phyloP scores from a whole-genome alignment of 2,888 invertebrate genomes.

The Andrena bucephala region DNA sequence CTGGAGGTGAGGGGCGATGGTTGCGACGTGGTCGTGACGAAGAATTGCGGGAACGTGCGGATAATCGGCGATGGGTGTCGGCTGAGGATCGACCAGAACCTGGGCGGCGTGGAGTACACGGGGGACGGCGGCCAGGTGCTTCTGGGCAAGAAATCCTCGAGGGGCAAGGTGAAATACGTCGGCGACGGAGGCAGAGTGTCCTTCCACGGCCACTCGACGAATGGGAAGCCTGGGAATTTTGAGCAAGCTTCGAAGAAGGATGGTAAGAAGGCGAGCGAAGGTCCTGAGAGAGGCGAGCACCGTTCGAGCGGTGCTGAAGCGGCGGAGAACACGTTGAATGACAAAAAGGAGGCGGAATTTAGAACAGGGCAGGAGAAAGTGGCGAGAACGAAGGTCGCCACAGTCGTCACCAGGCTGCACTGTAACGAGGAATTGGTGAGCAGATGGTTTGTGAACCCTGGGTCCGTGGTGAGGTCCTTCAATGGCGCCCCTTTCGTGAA shows the following conservation, averaged over 20 bases:
- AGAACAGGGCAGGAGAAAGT: constrained; percentile 13
- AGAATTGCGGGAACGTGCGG: constrained; percentile 75
- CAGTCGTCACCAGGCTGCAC: constrained; percentile 53
- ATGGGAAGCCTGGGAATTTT: background rate
- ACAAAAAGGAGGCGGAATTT: background rate
- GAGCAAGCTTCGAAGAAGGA: background rate
- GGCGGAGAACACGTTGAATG: constrained; percentile 42
- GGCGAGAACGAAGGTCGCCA: constrained; percentile 46
- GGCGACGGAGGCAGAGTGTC: constrained; percentile 77
- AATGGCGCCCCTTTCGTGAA: constrained; percentile 28
- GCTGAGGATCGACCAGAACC: constrained; percentile 73
- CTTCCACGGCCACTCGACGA: constrained; percentile 20
- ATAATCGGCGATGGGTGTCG: constrained; percentile 80
- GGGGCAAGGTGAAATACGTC: constrained; percentile 72
- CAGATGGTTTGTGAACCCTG: constrained; percentile 43
- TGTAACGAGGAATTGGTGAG: constrained; percentile 34
- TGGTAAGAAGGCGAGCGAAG: background rate
- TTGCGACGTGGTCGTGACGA: constrained; percentile 72
- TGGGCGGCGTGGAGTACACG: constrained; percentile 76
- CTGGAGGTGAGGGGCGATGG: constrained; percentile 79
- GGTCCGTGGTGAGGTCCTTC: constrained; percentile 22
- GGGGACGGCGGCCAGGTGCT: constrained; percentile 79
- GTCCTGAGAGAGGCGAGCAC: background rate
- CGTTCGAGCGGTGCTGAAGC: background rate
- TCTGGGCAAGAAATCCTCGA: constrained; percentile 73